Evolutionary conservation across 2,797 vertebrate species (phyloP), one percentile per base, ranked within the genome.

Genomic region (Amblyopsis hoosieri): DNA sequence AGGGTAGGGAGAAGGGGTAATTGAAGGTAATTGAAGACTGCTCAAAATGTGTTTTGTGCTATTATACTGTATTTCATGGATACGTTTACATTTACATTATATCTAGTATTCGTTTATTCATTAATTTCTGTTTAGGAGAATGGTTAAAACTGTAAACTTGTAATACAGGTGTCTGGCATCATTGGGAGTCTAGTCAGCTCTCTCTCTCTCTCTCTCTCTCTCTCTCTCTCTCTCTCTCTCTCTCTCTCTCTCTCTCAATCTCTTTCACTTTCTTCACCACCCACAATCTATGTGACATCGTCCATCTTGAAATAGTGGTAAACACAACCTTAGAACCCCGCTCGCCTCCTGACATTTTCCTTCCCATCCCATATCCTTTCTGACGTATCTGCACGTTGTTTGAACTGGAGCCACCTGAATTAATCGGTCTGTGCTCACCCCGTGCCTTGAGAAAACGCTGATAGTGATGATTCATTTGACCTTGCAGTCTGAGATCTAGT

Each of bases 161-260:
- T 79, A 77, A 76, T 75, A 73, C 62, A 76, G 70, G 62, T 83
- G 62, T 83, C 75, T 74, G 62, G 56, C 53, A 0, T 86, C 74
- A 81, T 82, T 85, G 84, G 79, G 81, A 85, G 81, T 85, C 77
- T 15, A 68, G 72, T 85, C 86, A 83, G 76, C 50, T 51, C 50
- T 51, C 50, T 9, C 69, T 67, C 45, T 6, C 14, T 13, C 50
- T 61, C 71, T 17, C 50, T 17, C 50, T 17, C 50, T 17, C 51
- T 10, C 51, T 53, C 51, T 53, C 51, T 53, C 51, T 53, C 51
- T 54, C 52, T 54, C 52, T 54, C 19, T 54, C 52, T 54, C 52
- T 54, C 52, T 54, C 58, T 65, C 50, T 51, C 15, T 51, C 49
- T 51, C 49, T 51, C 15, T 51, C 49, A 29, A 29, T 51, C 50